Base-by-base conservation (phyloP, 2,888 invertebrate species). In the Caenorhabditis becei region DNA sequence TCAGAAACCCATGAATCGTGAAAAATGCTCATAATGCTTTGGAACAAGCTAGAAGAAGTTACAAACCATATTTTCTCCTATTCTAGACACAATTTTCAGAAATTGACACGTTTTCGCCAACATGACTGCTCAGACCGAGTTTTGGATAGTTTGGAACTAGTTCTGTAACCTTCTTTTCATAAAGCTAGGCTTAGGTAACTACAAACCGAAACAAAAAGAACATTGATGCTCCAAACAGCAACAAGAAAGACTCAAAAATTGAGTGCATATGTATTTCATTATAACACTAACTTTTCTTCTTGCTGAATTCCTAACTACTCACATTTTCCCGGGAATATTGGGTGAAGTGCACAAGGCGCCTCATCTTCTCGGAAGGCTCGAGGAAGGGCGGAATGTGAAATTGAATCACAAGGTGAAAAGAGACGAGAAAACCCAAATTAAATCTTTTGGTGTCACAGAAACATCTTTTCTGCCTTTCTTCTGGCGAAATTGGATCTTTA, bases 401-500 rank as follows among this genome's bases (percentile, higher is more conserved):
- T 66, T 67, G 75, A 67, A 67, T 67, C 61, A 61, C 53, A 75
- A 75, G 67, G 75, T 67, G 67, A 67, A 53, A 61, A 53, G 35
- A 61, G 56, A 72, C 56, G 56, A 28, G 56, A 54, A 75, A 67
- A 59, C 58, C 61, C 59, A 75, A 75, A 75, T 75, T 66, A 66
- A 75, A 75, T 75, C 49, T 66, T 75, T 74, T 74, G 74, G 65
- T 59, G 58, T 74, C 74, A 59, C 74, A 53, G 41, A 63, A 74
- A 59, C 51, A 65, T 59, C 56, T 28, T 37, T 41, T 23, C 44
- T 10, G 20, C 24, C 32, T 66, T 44, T 59, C 53, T 20, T 32
- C 35, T 11, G 11, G 35, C 65, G 35, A 61, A 75, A 75, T 75
- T 75, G 75, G 66, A 75, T 75, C 58, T 75, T 75, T 75, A 75